Conservation (phyloP, 1,140 invertebrate genomes). For the Gyrodactylus bullatarudis region DNA sequence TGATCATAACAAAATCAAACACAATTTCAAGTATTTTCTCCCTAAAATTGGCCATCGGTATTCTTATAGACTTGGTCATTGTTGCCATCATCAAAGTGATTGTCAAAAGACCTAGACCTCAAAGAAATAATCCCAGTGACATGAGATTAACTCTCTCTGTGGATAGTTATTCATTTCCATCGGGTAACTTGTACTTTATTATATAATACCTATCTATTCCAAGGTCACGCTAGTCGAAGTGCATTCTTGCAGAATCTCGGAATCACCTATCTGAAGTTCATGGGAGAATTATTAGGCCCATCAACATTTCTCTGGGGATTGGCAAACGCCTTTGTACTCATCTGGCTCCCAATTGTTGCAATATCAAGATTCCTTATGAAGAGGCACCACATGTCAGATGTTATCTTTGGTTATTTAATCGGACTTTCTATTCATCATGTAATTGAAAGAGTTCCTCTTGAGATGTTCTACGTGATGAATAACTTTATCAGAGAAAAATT, state of each 20-base stretch:
- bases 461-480: neutral
- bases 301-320: no score
- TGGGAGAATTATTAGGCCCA: neutral
- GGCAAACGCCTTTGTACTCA: neutral
- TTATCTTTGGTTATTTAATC: neutral
- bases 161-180: neutral
- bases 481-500: neutral
- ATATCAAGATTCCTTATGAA: neutral
- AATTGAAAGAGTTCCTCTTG: neutral
- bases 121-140: neutral
- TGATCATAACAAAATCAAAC: neutral
- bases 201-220: neutral
- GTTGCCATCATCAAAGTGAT: neutral
- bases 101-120: neutral
- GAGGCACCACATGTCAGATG: neutral
- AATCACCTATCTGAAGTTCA: neutral
- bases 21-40: neutral
- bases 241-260: neutral
- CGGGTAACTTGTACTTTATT: neutral
- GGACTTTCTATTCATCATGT: neutral
- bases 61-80: neutral
- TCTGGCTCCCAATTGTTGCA: neutral
- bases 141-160: neutral
- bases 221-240: neutral
- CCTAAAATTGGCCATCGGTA: neutral